These are phyloP conservation scores for Lasioglossum baleicum DNA, from an alignment of 1,140 invertebrate species.

Conservation along the genomic window DNA sequence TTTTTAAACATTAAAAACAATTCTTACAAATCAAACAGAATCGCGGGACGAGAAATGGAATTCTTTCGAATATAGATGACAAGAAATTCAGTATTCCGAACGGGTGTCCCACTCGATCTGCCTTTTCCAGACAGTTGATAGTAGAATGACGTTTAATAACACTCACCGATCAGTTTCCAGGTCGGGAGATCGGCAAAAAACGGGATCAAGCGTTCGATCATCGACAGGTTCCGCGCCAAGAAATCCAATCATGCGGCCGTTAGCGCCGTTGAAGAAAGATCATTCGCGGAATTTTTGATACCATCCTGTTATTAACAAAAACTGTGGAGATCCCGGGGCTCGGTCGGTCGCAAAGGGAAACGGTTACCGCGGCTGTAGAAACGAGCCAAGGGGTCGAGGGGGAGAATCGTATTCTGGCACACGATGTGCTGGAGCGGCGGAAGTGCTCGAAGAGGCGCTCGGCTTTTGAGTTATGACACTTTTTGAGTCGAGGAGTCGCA, in stretches of 20 bases:
- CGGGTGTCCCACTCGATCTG: too few species aligned
- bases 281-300: conserved; percentile 15
- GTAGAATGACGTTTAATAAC: background rate
- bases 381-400: conserved; percentile 5
- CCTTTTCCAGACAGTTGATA: too few species aligned
- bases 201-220: background rate
- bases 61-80: too few species aligned
- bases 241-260: background rate
- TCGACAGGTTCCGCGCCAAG: background rate
- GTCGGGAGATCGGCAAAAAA: background rate
- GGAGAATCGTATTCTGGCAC: conserved; percentile 67
- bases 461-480: conserved; percentile 76
- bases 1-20: too few species aligned
- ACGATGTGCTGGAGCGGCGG: conserved; percentile 68
- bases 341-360: conserved; percentile 22
- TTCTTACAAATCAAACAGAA: too few species aligned
- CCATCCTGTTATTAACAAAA: conserved; percentile 53
- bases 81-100: too few species aligned
- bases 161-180: background rate
- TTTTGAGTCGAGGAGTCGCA: conserved; percentile 75
- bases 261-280: background rate
- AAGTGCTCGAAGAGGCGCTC: conserved; percentile 72
- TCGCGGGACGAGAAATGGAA: too few species aligned
- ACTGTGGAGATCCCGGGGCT: conserved; percentile 24
- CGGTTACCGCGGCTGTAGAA: background rate